Conservation (phyloP, 2,888 invertebrate species). For the Drosophila kambysellisi region DNA sequence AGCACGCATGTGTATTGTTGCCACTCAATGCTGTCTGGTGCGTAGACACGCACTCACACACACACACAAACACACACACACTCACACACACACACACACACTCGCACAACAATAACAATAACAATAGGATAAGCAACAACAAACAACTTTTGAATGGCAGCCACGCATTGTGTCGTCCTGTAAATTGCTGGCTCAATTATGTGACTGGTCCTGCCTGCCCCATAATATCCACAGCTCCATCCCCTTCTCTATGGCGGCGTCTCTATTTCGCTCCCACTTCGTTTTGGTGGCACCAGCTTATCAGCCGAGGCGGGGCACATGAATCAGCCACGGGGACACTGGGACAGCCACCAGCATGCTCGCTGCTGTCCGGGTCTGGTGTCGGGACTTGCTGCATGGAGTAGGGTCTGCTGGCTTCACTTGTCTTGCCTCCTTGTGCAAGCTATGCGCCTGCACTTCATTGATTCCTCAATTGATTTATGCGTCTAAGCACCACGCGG, state of each 20-base stretch:
- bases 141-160: conserved; percentile 59
- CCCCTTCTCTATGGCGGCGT: not conserved
- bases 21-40: conserved; percentile 55
- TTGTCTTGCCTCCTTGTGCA: conserved; percentile 3
- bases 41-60: not conserved
- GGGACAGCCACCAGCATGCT: conserved; percentile 44
- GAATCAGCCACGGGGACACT: conserved; percentile 50
- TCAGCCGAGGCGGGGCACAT: conserved; percentile 50
- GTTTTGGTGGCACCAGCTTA: conserved; percentile 51
- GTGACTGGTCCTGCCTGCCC: conserved; percentile 38
- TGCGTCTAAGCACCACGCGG: conserved; percentile 55
- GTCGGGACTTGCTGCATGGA: not conserved
- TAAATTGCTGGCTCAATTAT: conserved; percentile 68
- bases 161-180: conserved; percentile 55
- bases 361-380: conserved; percentile 15
- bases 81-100: conserved; percentile 17
- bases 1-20: conserved; percentile 67
- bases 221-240: not conserved
- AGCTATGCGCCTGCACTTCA: conserved; percentile 62
- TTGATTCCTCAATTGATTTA: conserved; percentile 71
- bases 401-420: conserved; percentile 3
- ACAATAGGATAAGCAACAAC: conserved; percentile 27
- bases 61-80: conserved; percentile 8
- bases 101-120: conserved; percentile 31
- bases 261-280: not conserved